Evolutionary conservation across 2,888 invertebrate species (phyloP), one percentile per base, ranked within the genome.

Genomic region (Rhamnusium bicolor): DNA sequence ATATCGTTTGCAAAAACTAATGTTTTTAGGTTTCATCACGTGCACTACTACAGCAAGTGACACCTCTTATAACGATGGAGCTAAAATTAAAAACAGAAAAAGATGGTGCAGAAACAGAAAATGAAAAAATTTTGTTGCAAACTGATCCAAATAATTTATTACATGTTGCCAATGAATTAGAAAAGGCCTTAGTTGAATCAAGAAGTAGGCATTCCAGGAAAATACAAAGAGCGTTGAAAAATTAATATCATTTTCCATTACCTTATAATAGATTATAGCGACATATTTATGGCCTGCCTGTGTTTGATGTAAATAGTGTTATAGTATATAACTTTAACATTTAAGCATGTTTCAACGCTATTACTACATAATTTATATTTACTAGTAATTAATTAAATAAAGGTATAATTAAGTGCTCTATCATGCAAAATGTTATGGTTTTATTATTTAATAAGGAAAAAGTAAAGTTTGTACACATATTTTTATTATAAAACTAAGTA

Each of bases 81-180:
- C 85, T 93, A 14, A 76, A 79, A 54, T 79, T 88, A 56, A 86
- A 86, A 82, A 82, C 82, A 2, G 70, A 80, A 51, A 80, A 81
- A 51, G 81, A 85, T 6, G 79, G 82, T 54, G 85, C 86, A 47
- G 70, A 88, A 69, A 62, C 69, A n/a, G 71, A 69, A 49, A 85
- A 86, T 19, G 87, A 89, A 76, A 89, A 89, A 79, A 74, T 90
- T 47, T 76, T 90, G 1, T 85, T 91, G 14, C 90, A 91, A 84
- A 91, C 92, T 2, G 93, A 93, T 85, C 90, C 92, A 1, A 90
- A 89, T 56, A 92, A 92, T 84, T 87, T 93, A 60, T 77, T 91
- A 12, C 91, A 93, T 80, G 88, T 93, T 77, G 91, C 92, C 16
- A 89, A 91, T 84, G 90, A 90, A 5, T 85, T 93, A 61, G 93